Conservation (phyloP, 2,888 invertebrate genomes). For the Cerceris rybyensis region DNA sequence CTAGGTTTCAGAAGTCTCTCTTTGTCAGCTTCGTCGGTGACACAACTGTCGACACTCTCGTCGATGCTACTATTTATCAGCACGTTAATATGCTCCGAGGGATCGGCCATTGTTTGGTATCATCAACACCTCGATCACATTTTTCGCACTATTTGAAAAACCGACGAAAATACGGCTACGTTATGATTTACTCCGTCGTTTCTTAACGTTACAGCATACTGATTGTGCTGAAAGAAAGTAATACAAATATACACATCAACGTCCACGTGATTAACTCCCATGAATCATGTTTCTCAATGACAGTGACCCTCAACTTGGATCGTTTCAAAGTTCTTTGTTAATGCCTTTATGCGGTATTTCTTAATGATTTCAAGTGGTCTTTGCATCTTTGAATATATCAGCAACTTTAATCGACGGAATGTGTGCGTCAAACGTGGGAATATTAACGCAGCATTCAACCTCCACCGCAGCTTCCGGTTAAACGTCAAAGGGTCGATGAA, state of each 20-base stretch:
- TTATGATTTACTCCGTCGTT: neutral
- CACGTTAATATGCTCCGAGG: conserved; percentile 55
- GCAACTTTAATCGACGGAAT: too few relatives aligned
- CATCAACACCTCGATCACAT: conserved; percentile 3
- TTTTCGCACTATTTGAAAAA: neutral
- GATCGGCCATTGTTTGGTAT: conserved; percentile 52
- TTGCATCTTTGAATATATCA: too few relatives aligned
- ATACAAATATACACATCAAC: conserved; percentile 6
- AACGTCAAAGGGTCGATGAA: too few relatives aligned
- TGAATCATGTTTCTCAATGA: conserved; percentile 35
- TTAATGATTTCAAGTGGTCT: too few relatives aligned
- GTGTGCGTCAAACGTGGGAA: too few relatives aligned
- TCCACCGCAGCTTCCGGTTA: too few relatives aligned
- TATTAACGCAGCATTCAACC: too few relatives aligned
- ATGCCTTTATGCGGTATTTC: too few relatives aligned
- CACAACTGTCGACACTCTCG: conserved; percentile 31
- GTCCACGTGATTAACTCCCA: conserved; percentile 40
- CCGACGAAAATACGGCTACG: too few relatives aligned
- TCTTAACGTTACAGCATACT: neutral
- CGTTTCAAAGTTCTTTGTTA: too few relatives aligned
- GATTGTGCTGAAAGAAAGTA: neutral
- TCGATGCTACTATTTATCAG: conserved; percentile 58
- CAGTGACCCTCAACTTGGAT: conserved; percentile 14
- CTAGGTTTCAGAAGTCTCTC: conserved; percentile 70
- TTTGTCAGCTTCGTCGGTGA: conserved; percentile 39